These are phyloP conservation scores for Anniella stebbinsi DNA, from an alignment of 2,797 vertebrate genomes.

Conservation along the genomic window DNA sequence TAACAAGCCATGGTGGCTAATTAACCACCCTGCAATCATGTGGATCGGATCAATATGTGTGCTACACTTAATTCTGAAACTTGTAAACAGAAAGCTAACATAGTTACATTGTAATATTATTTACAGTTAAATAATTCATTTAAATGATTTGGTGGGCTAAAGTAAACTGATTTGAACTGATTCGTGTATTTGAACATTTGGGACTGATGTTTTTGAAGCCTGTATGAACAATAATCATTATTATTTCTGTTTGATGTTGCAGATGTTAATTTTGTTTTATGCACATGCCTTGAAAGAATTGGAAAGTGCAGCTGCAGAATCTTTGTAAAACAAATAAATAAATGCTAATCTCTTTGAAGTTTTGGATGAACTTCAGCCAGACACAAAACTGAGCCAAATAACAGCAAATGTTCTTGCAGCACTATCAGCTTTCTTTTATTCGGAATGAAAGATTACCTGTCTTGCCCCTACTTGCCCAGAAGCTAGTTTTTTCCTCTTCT, in stretches of 20 bases:
- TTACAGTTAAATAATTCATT: neutral
- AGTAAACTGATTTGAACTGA: conserved; percentile 1
- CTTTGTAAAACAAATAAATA: neutral
- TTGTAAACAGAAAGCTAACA: too few species aligned
- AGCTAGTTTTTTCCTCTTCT: neutral
- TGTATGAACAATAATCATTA: neutral
- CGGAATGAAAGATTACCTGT: neutral
- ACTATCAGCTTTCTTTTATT: neutral
- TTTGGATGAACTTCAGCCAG: conserved; percentile 14
- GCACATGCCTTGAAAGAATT: neutral
- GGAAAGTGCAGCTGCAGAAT: conserved; percentile 14
- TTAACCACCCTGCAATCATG: too few species aligned
- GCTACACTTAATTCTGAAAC: too few species aligned
- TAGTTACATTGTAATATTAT: too few species aligned
- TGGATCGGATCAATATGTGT: too few species aligned
- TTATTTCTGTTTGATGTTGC: neutral
- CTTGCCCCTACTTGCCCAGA: conserved; percentile 6
- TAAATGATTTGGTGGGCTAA: neutral
- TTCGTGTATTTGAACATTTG: neutral
- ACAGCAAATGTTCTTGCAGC: conserved; percentile 10
- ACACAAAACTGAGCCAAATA: conserved; percentile 5
- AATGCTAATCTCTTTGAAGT: conserved; percentile 21
- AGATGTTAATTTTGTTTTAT: conserved; percentile 12
- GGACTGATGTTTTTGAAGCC: neutral
- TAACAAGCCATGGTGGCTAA: too few species aligned